Conservation (phyloP, 2,888 invertebrate genomes). For the Hydraecia micacea region DNA sequence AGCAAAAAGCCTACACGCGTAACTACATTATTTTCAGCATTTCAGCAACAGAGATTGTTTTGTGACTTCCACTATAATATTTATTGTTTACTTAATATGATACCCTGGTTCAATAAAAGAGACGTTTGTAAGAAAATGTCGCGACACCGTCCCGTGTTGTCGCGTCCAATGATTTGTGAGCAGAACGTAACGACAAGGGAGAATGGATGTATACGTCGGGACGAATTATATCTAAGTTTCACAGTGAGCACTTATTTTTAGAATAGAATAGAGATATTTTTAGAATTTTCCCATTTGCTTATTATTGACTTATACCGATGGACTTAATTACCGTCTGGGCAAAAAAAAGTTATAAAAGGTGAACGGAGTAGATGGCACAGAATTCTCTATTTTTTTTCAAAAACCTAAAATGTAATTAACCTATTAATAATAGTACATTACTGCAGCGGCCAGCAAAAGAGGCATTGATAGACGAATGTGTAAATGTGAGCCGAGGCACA, state of each 20-base stretch:
- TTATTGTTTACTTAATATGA: conserved; percentile 54
- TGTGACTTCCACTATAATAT: conserved; percentile 43
- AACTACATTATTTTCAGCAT: conserved; percentile 14
- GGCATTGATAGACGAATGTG: too few species aligned
- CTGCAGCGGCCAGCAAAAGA: too few species aligned
- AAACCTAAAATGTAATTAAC: too few species aligned
- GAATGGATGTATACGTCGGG: conserved; percentile 48
- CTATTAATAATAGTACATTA: too few species aligned
- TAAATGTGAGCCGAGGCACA: too few species aligned
- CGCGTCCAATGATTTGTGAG: conserved; percentile 69
- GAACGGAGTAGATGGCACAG: too few species aligned
- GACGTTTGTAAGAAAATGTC: conserved; percentile 51
- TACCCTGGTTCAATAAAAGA: conserved; percentile 48
- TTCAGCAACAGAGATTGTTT: conserved; percentile 21
- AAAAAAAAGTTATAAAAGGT: background rate
- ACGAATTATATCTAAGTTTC: conserved; percentile 47
- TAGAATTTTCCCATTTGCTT: conserved; percentile 2
- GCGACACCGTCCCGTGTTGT: conserved; percentile 54
- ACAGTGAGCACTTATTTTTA: conserved; percentile 10
- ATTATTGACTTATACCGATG: background rate
- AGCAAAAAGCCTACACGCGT: background rate
- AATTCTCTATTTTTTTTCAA: too few species aligned
- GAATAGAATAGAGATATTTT: conserved; percentile 43
- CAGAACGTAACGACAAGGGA: conserved; percentile 62
- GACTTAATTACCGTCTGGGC: background rate